Conservation (phyloP, 1,140 invertebrate species). For the Cecropterus lyciades region DNA sequence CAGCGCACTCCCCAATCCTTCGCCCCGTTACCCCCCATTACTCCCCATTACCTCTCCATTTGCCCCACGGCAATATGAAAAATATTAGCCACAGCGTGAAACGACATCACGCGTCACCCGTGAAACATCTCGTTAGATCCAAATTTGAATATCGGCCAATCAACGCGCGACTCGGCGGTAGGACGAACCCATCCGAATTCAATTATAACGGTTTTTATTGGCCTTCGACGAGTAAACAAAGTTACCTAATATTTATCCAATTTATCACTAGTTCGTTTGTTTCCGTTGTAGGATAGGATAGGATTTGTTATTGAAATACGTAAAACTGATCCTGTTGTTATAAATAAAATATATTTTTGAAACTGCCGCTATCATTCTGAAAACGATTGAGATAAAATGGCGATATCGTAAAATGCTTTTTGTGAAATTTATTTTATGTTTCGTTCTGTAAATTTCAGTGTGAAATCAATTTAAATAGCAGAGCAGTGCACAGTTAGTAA, state of each 20-base stretch:
- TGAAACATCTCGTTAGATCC: conserved; percentile 55
- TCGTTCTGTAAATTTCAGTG: too few species aligned
- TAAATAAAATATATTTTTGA: not conserved
- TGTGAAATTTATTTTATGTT: too few species aligned
- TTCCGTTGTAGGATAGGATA: not conserved
- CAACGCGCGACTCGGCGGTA: conserved; percentile 51
- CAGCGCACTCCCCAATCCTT: conserved; percentile 61
- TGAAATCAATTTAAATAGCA: too few species aligned
- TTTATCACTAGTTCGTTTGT: conserved; percentile 29
- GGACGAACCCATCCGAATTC: conserved; percentile 58
- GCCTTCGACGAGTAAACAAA: conserved; percentile 42
- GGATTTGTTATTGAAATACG: conserved; percentile 30
- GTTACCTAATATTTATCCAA: conserved; percentile 36
- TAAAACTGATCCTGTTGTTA: conserved; percentile 4
- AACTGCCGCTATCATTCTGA: too few species aligned
- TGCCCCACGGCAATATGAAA: conserved; percentile 54
- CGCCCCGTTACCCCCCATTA: conserved; percentile 47
- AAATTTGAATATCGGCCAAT: conserved; percentile 77
- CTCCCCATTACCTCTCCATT: conserved; percentile 40
- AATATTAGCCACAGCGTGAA: conserved; percentile 69
- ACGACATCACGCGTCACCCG: conserved; percentile 59
- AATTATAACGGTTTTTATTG: conserved; percentile 56
- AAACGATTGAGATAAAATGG: too few species aligned
- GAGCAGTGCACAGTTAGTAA: too few species aligned
- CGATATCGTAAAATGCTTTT: too few species aligned